phyloP scores from a whole-genome alignment of 2,797 vertebrate genomes.

The Pagetopsis macropterus region DNA sequence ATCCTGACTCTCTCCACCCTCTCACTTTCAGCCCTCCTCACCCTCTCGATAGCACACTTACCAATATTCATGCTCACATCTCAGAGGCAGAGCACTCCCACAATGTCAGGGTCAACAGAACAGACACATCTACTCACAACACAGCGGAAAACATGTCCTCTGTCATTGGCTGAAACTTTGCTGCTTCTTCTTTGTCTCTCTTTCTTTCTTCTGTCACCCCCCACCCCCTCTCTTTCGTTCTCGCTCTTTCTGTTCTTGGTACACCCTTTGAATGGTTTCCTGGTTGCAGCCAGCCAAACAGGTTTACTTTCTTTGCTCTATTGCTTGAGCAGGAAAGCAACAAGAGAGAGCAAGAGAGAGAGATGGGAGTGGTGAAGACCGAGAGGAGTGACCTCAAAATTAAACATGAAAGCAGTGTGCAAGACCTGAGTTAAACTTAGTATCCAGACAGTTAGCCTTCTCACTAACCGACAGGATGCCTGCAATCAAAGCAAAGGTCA shows the following conservation, averaged over 20 bases:
- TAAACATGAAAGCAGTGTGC: slow-evolving; percentile 37
- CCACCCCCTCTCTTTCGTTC: slow-evolving; percentile 12
- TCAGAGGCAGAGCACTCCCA: slow-evolving; percentile 41
- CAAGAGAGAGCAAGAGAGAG: slow-evolving; percentile 17
- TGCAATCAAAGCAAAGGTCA: slow-evolving; percentile 18
- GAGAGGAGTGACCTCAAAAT: slow-evolving; percentile 55
- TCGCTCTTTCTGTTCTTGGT: slow-evolving; percentile 21
- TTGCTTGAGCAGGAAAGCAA: slow-evolving; percentile 39
- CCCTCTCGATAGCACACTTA: slow-evolving; percentile 35
- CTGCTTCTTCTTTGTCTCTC: slow-evolving; percentile 20
- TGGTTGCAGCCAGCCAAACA: slow-evolving; percentile 79
- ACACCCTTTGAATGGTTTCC: slow-evolving; percentile 78
- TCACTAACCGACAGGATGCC: neutral
- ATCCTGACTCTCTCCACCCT: slow-evolving; percentile 2
- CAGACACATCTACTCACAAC: slow-evolving; percentile 34
- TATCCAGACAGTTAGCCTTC: neutral
- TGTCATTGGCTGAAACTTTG: slow-evolving; percentile 23
- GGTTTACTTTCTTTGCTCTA: slow-evolving; percentile 78
- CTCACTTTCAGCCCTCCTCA: slow-evolving; percentile 18
- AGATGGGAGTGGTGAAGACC: slow-evolving; percentile 28
- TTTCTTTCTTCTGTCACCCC: slow-evolving; percentile 2
- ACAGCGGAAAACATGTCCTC: slow-evolving; percentile 44
- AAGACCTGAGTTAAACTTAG: neutral
- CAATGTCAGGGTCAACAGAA: slow-evolving; percentile 31
- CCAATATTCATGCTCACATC: slow-evolving; percentile 14